Base-by-base conservation (phyloP, 2,888 invertebrate species). In the Ichneumoninae sp. region DNA sequence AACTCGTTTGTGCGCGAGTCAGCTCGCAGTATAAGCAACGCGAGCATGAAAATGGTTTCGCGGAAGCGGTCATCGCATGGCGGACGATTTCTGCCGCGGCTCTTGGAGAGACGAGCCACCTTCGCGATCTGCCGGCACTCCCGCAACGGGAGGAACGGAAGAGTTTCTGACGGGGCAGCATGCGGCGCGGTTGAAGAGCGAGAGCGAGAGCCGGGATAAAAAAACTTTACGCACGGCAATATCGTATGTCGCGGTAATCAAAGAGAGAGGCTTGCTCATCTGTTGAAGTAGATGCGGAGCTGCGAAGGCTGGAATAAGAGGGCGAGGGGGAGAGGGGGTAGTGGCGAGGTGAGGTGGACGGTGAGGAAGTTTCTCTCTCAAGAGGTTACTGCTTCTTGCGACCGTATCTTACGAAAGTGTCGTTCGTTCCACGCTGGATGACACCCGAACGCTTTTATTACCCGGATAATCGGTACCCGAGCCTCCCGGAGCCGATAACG, bases 361-460 rank as follows among this genome's bases (percentile, higher is more conserved):
- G 30, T 33, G 36, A 60, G 22, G 66, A 70, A 70, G 71, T 60
- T 83, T 65, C 74, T 40, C 50, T 10, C 40, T 52, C 4, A 5
- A 40, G 74, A 72, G 72, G 57, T 70, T 78, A 30, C 33, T 62
- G 82, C 86, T 91, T 90, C 89, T 90, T 90, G 89, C 85, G 77
- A 72, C 44, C 87, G 82, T 88, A 88, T 71, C 85, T 85, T 75
- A 87, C 88, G 85, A 89, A 88, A 89, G 88, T 90, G 88, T 90
- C 89, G 88, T 90, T 89, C 89, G 89, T 92, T 91, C 90, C 80
- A 78, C 68, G 22, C 87, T 76, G 88, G 89, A 91, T 92, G 91
- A 91, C 91, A 91, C 89, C 88, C 90, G 87, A 91, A 91, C 90
- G 89, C 90, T 92, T 92, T 92, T 92, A 92, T 92, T 92, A 91